Evolutionary conservation across 2,113 vertebrate species (phyloP).

Genomic region (Scomber scombrus): DNA sequence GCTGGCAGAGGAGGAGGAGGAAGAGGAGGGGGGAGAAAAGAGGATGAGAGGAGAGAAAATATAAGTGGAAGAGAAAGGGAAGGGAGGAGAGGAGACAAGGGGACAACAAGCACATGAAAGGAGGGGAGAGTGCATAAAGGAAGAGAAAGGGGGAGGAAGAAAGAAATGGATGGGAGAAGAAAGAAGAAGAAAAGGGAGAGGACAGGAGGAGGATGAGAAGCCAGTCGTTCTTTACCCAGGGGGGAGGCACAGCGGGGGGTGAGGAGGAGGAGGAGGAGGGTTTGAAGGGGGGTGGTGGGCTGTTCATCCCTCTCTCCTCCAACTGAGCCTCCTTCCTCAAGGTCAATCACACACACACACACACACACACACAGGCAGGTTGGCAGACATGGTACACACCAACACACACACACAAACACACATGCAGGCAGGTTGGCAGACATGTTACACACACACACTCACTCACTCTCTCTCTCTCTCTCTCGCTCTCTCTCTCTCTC

Average conservation of each 20-base stretch:
- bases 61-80: background rate
- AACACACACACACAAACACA: slow-evolving; percentile 44
- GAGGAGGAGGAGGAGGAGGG: background rate
- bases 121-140: slow-evolving; percentile 1
- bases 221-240: slow-evolving; percentile 71
- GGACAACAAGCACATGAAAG: too few relatives aligned
- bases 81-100: background rate
- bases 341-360: slow-evolving; percentile 76
- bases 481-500: too few relatives aligned
- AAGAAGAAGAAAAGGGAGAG: background rate
- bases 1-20: slow-evolving; percentile 37
- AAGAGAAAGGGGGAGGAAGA: background rate
- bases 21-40: slow-evolving; percentile 2
- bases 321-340: slow-evolving; percentile 83
- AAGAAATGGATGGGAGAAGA: background rate
- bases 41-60: background rate
- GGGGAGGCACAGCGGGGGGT: slow-evolving; percentile 62
- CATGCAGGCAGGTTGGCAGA: slow-evolving; percentile 36
- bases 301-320: slow-evolving; percentile 76
- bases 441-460: slow-evolving; percentile 39
- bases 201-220: slow-evolving; percentile 68
- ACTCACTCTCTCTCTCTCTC: too few relatives aligned
- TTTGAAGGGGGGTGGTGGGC: slow-evolving; percentile 31
- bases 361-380: slow-evolving; percentile 43
- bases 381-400: slow-evolving; percentile 31